Evolutionary conservation across 2,888 invertebrate genomes (phyloP).

Genomic region (Drosophila rellima): DNA sequence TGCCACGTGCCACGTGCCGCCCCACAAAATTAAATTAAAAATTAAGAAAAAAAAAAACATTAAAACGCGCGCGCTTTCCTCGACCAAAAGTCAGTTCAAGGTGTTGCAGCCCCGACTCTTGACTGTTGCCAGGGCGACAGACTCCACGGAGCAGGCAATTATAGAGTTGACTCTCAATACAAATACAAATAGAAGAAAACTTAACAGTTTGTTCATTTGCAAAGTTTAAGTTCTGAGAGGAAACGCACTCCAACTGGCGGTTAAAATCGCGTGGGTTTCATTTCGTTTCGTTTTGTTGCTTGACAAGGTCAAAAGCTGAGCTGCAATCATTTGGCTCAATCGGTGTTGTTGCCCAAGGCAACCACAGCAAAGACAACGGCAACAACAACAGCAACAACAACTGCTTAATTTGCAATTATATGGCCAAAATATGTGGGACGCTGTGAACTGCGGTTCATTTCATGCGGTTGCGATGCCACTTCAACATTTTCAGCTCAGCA

Average conservation of each 20-base stretch:
- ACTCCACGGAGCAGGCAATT: conserved; percentile 27
- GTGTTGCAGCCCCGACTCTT: conserved; percentile 29
- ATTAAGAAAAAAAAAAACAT: background rate
- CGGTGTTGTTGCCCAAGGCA: conserved; percentile 58
- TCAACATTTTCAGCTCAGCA: conserved; percentile 16
- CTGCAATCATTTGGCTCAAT: conserved; percentile 69
- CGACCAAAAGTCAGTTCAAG: conserved; percentile 35
- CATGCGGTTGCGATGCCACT: background rate
- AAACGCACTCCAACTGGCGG: conserved; percentile 14
- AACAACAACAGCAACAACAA: conserved; percentile 18
- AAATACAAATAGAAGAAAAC: conserved; percentile 13
- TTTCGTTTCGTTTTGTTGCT: conserved; percentile 44
- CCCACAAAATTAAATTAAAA: background rate
- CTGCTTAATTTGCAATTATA: conserved; percentile 77
- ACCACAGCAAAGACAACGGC: background rate
- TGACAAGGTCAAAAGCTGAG: conserved; percentile 27
- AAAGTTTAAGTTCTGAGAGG: conserved; percentile 57
- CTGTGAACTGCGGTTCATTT: conserved; percentile 22
- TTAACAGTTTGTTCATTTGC: conserved; percentile 20
- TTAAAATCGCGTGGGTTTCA: conserved; percentile 43
- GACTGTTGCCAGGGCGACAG: conserved; percentile 33
- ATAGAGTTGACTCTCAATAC: conserved; percentile 14
- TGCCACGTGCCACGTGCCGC: conserved; percentile 26
- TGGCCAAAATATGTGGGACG: conserved; percentile 66
- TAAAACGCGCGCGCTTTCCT: conserved; percentile 38